Percentiles rank a stretch among this genome's conserved stretches.
These are phyloP conservation scores for Spea multiplicata DNA, from an alignment of 2,113 vertebrate genomes.

Conservation along the genomic window DNA sequence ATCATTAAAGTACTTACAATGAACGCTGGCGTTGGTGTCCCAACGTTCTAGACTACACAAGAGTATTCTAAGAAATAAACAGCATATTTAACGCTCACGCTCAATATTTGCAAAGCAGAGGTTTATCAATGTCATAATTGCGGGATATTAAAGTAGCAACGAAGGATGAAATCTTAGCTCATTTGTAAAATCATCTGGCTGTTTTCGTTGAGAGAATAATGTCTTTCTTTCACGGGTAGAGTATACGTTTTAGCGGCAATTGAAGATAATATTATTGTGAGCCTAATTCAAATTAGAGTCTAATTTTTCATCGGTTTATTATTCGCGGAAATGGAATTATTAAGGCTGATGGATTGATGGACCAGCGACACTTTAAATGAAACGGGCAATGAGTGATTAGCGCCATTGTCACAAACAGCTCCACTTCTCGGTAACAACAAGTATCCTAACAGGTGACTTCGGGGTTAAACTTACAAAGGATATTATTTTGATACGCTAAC, in stretches of 20 bases:
- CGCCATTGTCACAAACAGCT: slow-evolving; percentile 8
- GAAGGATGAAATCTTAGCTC: slow-evolving; percentile 31
- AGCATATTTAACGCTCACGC: too few relatives aligned
- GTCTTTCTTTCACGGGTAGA: slow-evolving; percentile 4
- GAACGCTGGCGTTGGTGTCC: too few relatives aligned
- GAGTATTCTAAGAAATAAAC: too few relatives aligned
- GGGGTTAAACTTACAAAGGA: background rate
- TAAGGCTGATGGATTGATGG: slow-evolving; percentile 28
- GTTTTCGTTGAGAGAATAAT: slow-evolving; percentile 9
- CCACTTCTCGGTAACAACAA: background rate
- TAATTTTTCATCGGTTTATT: slow-evolving; percentile 37
- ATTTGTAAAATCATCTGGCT: slow-evolving; percentile 15
- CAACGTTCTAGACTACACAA: too few relatives aligned
- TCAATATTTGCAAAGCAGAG: background rate
- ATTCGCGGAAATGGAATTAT: slow-evolving; percentile 30
- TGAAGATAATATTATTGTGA: slow-evolving; percentile 31
- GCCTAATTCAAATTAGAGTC: slow-evolving; percentile 29
- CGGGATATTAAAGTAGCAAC: slow-evolving; percentile 7
- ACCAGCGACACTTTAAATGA: slow-evolving; percentile 2
- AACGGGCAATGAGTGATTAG: slow-evolving; percentile 25
- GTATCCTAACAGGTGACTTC: background rate
- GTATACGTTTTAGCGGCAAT: background rate
- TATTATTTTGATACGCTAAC: too few relatives aligned
- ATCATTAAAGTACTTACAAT: too few relatives aligned
- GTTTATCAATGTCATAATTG: slow-evolving; percentile 16